Percentiles rank a stretch among this genome's conserved stretches.
Conservation (phyloP, 2,797 vertebrate genomes). For the Manis javanica region DNA sequence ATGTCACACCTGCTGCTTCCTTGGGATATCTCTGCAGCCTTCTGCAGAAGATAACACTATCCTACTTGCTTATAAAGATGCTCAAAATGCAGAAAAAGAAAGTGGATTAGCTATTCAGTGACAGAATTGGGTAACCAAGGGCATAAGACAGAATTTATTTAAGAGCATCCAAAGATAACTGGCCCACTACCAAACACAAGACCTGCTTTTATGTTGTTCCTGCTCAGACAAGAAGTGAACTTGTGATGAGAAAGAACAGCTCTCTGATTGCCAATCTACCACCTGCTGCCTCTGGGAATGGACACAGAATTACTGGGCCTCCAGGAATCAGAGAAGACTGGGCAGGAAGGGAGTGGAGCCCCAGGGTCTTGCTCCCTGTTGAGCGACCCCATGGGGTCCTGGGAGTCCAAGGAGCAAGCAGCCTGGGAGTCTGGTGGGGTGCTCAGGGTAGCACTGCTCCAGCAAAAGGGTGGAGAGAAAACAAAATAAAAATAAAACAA, state of each 20-base stretch:
- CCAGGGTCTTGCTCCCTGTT: background rate
- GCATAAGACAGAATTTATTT: background rate
- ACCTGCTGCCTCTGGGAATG: background rate
- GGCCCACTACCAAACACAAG: background rate
- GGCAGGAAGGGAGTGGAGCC: accelerated
- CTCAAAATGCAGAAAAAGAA: background rate
- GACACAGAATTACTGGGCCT: accelerated
- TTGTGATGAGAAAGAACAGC: accelerated
- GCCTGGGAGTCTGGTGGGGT: background rate
- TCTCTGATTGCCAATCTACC: no score
- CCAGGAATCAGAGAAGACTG: background rate
- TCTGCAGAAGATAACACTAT: background rate
- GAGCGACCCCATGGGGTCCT: background rate
- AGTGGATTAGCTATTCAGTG: background rate
- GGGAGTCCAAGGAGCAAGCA: accelerated
- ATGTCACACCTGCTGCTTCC: accelerated
- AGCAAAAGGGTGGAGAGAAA: background rate
- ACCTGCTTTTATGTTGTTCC: background rate
- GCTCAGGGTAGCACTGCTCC: background rate
- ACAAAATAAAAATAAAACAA: conserved; percentile 22
- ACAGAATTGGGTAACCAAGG: no score
- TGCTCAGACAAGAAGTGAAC: background rate
- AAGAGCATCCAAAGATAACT: no score
- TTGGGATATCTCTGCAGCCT: background rate
- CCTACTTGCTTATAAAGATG: background rate